Conservation (phyloP, 2,888 invertebrate genomes). For the Hirtodrosophila confusa region DNA sequence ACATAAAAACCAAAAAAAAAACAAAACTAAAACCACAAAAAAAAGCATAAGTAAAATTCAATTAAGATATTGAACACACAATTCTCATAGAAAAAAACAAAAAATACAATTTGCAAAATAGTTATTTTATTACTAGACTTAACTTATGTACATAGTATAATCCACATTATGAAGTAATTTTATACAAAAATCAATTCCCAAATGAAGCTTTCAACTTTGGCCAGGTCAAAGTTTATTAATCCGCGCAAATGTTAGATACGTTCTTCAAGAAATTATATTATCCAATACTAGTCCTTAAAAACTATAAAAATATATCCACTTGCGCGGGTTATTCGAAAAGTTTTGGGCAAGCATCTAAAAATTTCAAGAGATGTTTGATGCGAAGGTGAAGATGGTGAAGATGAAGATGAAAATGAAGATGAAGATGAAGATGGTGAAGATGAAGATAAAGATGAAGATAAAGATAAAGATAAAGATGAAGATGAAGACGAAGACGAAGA, state of each 20-base stretch:
- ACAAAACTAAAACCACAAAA: constrained; percentile 41
- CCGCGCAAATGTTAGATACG: constrained; percentile 38
- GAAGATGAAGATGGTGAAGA: not conserved
- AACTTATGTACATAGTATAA: constrained; percentile 61
- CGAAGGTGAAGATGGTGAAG: constrained; percentile 9
- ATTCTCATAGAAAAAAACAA: constrained; percentile 51
- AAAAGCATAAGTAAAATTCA: constrained; percentile 42
- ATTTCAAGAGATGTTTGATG: constrained; percentile 20
- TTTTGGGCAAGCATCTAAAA: constrained; percentile 26
- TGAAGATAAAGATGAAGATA: constrained; percentile 52
- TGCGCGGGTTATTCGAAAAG: constrained; percentile 27
- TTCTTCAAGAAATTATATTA: too few species aligned
- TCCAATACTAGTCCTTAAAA: too few species aligned
- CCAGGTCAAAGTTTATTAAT: constrained; percentile 45
- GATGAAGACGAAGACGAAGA: constrained; percentile 23
- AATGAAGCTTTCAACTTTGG: constrained; percentile 45
- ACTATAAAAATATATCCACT: constrained; percentile 15
- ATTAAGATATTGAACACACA: constrained; percentile 50
- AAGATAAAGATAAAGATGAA: too few species aligned
- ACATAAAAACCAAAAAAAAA: constrained; percentile 44
- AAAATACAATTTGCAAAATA: constrained; percentile 66
- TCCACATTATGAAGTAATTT: constrained; percentile 62
- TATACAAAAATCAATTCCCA: constrained; percentile 54
- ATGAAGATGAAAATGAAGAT: too few species aligned
- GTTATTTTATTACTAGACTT: constrained; percentile 73